phyloP scores from a whole-genome alignment of 1,140 invertebrate genomes.

The Penaeus japonicus region DNA sequence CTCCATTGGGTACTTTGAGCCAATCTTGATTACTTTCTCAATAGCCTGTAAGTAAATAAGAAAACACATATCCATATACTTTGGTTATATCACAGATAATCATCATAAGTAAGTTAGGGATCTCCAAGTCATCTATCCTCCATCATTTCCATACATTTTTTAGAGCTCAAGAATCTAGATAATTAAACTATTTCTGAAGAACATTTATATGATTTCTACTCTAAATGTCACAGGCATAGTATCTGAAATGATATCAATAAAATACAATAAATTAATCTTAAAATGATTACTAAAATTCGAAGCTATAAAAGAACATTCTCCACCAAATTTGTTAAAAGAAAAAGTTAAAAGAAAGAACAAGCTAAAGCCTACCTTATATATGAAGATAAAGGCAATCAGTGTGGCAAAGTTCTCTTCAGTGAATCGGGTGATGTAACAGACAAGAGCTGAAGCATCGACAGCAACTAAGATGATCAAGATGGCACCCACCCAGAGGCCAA shows the following conservation, averaged over 20 bases:
- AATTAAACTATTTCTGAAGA: no score
- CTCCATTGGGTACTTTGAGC: constrained; percentile 80
- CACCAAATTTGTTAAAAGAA: no score
- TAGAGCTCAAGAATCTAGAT: no score
- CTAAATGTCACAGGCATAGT: no score
- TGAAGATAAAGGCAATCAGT: constrained; percentile 98
- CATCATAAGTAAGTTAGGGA: not conserved
- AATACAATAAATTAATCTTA: not conserved
- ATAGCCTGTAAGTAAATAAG: constrained; percentile 69
- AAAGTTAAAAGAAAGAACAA: constrained; percentile 25
- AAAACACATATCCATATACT: not conserved
- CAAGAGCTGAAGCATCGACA: constrained; percentile 94
- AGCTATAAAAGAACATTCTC: no score
- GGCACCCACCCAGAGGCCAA: constrained; percentile 90
- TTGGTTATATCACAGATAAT: no score
- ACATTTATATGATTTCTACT: no score
- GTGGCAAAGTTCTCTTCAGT: constrained; percentile 99
- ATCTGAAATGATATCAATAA: no score
- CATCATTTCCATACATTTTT: no score
- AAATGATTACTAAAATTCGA: no score
- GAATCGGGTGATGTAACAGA: constrained; percentile 99
- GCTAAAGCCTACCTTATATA: constrained; percentile 83
- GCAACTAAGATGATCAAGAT: constrained; percentile 91
- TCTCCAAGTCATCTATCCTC: no score
- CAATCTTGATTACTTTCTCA: constrained; percentile 84